phyloP scores from a whole-genome alignment of 2,113 vertebrate species.

The Corythaeola cristata region DNA sequence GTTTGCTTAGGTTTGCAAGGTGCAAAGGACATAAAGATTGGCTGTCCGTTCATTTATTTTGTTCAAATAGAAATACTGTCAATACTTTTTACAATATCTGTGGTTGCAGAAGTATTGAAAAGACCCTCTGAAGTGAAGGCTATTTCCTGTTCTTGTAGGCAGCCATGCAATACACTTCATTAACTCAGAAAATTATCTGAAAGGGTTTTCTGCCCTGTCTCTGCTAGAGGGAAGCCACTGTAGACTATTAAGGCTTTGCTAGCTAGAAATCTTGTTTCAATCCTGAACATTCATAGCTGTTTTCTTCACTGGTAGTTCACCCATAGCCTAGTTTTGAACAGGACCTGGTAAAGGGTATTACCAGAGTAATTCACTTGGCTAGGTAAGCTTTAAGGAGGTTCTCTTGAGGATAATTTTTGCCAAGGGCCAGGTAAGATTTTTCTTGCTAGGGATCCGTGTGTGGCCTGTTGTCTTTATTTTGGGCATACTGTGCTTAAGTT shows the following conservation, averaged over 20 bases:
- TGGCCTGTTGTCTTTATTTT: neutral
- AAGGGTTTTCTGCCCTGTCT: neutral
- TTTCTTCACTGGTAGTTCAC: neutral
- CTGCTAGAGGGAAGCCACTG: neutral
- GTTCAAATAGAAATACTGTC: neutral
- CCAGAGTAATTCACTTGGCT: neutral
- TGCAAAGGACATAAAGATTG: neutral
- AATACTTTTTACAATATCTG: neutral
- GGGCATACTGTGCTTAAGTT: neutral
- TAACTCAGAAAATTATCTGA: neutral
- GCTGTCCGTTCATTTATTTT: neutral
- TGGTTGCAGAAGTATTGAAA: neutral
- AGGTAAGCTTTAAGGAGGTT: neutral
- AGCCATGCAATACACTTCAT: neutral
- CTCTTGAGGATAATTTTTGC: neutral
- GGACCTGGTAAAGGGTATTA: neutral
- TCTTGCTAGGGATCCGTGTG: neutral
- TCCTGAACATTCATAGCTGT: accelerated
- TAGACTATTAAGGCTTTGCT: neutral
- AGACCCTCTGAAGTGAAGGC: neutral
- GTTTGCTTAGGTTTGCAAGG: neutral
- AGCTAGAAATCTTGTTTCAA: neutral
- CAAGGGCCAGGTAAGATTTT: neutral
- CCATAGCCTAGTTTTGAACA: neutral
- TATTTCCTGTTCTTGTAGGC: neutral